Percentiles rank a stretch among this genome's conserved stretches.
These are phyloP conservation scores for Eunapius fragilis DNA, from an alignment of 37 sponge, comb jelly and placozoan species.

Conservation along the genomic window DNA sequence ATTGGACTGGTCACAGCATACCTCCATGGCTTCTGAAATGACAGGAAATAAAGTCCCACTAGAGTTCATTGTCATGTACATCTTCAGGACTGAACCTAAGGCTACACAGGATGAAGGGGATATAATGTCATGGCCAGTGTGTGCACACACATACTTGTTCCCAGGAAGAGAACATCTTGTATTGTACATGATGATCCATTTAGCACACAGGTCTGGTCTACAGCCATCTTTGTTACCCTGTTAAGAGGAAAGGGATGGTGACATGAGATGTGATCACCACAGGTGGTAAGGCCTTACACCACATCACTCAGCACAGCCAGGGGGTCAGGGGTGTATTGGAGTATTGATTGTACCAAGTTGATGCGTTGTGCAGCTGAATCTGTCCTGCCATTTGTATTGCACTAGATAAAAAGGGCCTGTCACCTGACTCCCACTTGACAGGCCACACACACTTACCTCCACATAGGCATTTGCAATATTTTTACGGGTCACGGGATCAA, in stretches of 20 bases:
- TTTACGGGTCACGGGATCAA: background rate
- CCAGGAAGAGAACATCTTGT: no score
- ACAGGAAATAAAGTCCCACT: background rate
- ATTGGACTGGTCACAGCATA: background rate
- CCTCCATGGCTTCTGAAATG: background rate
- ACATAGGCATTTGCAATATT: background rate
- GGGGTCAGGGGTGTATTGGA: background rate
- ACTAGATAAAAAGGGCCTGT: background rate
- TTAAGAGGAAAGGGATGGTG: no score
- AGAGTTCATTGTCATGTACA: background rate
- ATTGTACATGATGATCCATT: no score
- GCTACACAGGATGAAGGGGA: background rate
- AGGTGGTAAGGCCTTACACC: background rate
- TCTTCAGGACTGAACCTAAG: background rate
- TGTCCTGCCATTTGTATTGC: background rate
- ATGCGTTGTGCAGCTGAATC: background rate
- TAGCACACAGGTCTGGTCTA: no score
- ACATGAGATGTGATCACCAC: no score
- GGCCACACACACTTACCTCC: background rate
- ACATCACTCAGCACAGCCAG: background rate
- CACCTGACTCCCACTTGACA: background rate
- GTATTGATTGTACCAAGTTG: background rate
- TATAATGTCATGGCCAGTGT: no score
- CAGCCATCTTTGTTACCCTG: no score
- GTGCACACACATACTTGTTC: no score